Percentiles rank a stretch among this genome's conserved stretches.
phyloP scores from a whole-genome alignment of 92 coral and sea anemone genomes.

The Virgularia gustaviana region DNA sequence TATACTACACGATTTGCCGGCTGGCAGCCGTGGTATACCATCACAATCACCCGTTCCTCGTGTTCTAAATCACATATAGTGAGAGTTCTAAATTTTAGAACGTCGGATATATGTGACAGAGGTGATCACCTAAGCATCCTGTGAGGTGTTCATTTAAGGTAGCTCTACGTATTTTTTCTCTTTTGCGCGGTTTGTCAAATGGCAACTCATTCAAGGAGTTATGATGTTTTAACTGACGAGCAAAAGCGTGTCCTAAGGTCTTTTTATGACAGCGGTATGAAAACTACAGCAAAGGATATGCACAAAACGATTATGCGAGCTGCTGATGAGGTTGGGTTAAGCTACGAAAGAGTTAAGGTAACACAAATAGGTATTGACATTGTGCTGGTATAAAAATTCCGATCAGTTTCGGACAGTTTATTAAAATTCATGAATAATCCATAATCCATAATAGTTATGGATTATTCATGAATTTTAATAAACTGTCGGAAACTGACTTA shows the following conservation, averaged over 20 bases:
- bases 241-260: not conserved
- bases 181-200: not conserved
- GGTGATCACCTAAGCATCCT: not conserved
- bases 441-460: no score
- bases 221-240: not conserved
- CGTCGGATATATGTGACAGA: no score
- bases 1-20: no score
- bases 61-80: no score
- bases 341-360: conserved; percentile 4
- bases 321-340: not conserved
- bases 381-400: no score
- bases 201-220: conserved; percentile 3
- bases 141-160: not conserved
- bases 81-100: no score
- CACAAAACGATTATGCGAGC: not conserved
- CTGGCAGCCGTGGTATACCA: no score
- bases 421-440: not conserved
- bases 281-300: not conserved
- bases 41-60: no score
- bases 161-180: not conserved
- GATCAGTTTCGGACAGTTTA: not conserved
- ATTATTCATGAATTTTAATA: no score
- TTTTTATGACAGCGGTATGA: not conserved
- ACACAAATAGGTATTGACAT: no score
- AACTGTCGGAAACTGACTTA: no score